Evolutionary conservation across 1,140 invertebrate genomes (phyloP), one percentile per base, ranked within the genome.

Genomic region (Thaumatotibia leucotreta): DNA sequence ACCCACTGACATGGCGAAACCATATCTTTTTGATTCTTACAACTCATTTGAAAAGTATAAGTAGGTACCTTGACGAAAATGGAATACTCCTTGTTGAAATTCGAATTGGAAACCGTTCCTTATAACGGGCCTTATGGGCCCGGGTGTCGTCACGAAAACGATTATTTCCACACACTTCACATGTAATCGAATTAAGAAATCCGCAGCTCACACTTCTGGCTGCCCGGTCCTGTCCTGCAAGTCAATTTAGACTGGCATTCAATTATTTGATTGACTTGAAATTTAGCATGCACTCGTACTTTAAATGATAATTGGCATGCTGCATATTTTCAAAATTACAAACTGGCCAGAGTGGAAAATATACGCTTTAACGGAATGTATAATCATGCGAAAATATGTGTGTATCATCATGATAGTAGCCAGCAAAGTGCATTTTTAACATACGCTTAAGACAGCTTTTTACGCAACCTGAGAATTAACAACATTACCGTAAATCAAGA

Each of bases 401-500:
- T 20, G 39, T n/a, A 45, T 45, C 39, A 20, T 45, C 39, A 6
- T 45, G 39, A 20, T 20, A 45, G 39, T 45, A 45, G 17, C 9
- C 39, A 45, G n/a, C 4, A n/a, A 45, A 20, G 17, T 45, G 39
- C 39, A 45, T 45, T 45, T 45, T 45, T 45, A 20, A 20, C 39
- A 45, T 45, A 45, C 39, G 20, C 39, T 45, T 45, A 20, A 45
- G 64, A 69, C 67, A 61, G 63, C 61, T 69, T 45, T 39, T 63
- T 39, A 54, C 65, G 61, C 35, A 49, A 71, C 64, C 63, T 79
- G 75, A 66, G 27, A 72, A 72, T 72, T 65, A 50, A 52, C 58
- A 68, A 45, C 45, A 63, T 63, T 63, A 32, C 31, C 66, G 29
- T 80, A 75, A 80, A 72, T 77, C 71, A 73, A 75, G 66, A 70